Evolutionary conservation across 2,797 vertebrate genomes (phyloP).

Genomic region (Philypnodon macrostomus): DNA sequence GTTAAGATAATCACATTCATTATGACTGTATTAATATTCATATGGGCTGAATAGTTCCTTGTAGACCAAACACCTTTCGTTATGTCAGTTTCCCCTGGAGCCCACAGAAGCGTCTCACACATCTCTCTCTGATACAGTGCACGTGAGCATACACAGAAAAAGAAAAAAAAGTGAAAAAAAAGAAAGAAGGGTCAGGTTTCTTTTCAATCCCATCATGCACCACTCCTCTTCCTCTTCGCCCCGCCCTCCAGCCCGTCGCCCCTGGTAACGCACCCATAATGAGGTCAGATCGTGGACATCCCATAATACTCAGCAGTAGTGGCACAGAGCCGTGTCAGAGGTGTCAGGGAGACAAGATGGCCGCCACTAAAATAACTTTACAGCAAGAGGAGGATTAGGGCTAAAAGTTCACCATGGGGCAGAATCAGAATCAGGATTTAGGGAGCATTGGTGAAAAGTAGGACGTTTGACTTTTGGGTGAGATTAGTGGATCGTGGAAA

Average conservation of each 20-base stretch:
- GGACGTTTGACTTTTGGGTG: no score
- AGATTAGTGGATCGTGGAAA: no score
- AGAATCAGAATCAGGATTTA: no score
- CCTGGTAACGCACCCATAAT: conserved; percentile 71
- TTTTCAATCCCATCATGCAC: conserved; percentile 69
- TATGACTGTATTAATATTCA: no score
- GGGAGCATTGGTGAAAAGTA: no score
- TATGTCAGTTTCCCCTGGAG: not conserved
- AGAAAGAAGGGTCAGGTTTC: conserved; percentile 67
- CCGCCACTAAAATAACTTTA: conserved; percentile 20
- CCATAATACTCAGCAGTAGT: conserved; percentile 68
- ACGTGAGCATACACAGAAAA: conserved; percentile 27
- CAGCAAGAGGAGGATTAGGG: not conserved
- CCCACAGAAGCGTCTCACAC: conserved; percentile 8
- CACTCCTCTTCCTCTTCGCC: conserved; percentile 20
- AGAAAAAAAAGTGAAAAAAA: conserved; percentile 7
- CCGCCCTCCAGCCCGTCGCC: conserved; percentile 49
- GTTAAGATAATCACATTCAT: no score
- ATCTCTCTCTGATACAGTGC: conserved; percentile 46
- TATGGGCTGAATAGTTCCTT: no score
- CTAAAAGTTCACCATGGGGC: not conserved
- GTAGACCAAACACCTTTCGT: no score
- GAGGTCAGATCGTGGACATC: conserved; percentile 77
- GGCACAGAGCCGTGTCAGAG: conserved; percentile 49
- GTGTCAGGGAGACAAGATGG: conserved; percentile 57